Conservation (phyloP, 1,140 invertebrate genomes). For the Aleiodes sp. region DNA sequence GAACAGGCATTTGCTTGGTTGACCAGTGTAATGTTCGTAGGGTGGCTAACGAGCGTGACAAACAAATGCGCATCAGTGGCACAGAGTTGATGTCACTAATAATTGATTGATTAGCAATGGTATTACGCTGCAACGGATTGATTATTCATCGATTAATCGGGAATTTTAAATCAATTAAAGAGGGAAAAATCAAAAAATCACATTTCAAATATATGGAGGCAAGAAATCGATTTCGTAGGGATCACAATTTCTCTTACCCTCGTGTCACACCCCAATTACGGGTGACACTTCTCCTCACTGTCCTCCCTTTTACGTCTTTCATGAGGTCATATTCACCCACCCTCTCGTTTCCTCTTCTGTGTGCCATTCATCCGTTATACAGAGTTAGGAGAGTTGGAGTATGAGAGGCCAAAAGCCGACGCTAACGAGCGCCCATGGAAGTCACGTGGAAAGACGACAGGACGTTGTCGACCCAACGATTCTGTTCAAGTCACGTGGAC, state of each 20-base stretch:
- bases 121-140: conserved; percentile 17
- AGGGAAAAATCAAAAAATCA: too few relatives aligned
- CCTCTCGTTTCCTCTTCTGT: conserved; percentile 26
- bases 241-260: conserved; percentile 38
- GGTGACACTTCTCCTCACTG: conserved; percentile 8
- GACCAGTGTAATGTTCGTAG: conserved; percentile 34
- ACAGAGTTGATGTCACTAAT: conserved; percentile 27
- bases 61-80: conserved; percentile 42
- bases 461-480: conserved; percentile 24
- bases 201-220: conserved; percentile 11
- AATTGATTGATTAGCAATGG: conserved; percentile 40
- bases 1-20: conserved; percentile 38
- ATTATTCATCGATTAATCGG: background rate
- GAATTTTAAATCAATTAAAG: too few relatives aligned
- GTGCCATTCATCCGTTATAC: conserved; percentile 23
- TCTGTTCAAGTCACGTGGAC: conserved; percentile 36
- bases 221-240: conserved; percentile 9
- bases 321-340: conserved; percentile 25
- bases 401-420: conserved; percentile 54
- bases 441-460: conserved; percentile 59
- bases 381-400: background rate
- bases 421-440: conserved; percentile 66
- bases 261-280: conserved; percentile 27
- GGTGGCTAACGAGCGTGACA: conserved; percentile 41
- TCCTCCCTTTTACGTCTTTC: conserved; percentile 15